These are phyloP conservation scores for Oenanthe melanoleuca DNA, from an alignment of 2,113 vertebrate species.

Conservation along the genomic window DNA sequence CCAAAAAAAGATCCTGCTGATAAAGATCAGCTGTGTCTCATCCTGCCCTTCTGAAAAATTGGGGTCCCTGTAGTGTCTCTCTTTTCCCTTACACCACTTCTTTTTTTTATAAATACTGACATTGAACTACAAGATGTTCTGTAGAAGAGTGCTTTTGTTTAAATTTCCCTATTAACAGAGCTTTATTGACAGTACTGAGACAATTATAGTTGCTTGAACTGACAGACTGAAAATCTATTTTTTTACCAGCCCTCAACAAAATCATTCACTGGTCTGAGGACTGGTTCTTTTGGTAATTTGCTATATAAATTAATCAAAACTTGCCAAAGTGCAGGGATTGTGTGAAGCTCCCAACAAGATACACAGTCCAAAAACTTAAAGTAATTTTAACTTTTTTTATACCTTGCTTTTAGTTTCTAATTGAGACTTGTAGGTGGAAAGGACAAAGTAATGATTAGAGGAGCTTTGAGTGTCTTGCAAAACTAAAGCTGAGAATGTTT, in stretches of 20 bases:
- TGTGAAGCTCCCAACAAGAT: neutral
- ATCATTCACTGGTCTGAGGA: neutral
- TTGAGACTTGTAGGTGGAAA: neutral
- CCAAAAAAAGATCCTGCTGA: neutral
- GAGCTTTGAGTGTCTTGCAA: neutral
- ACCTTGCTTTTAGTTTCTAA: neutral
- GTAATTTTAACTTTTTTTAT: neutral
- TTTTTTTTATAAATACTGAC: neutral
- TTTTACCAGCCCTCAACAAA: neutral
- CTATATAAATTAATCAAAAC: neutral
- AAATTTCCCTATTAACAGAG: neutral
- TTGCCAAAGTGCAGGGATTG: neutral
- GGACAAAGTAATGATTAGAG: neutral
- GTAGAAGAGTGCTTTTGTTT: neutral
- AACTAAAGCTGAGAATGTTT: neutral
- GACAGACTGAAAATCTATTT: neutral
- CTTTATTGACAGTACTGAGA: neutral
- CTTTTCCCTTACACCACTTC: accelerated
- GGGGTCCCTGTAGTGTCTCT: accelerated
- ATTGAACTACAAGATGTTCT: neutral
- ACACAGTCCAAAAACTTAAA: neutral
- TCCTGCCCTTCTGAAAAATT: neutral
- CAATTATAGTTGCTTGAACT: neutral
- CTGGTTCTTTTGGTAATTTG: neutral
- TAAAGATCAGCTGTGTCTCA: constrained; percentile 1